Percentiles rank a stretch among this genome's conserved stretches.
Evolutionary conservation across 2,888 invertebrate species (phyloP).

Genomic region (Drosophila affinis): DNA sequence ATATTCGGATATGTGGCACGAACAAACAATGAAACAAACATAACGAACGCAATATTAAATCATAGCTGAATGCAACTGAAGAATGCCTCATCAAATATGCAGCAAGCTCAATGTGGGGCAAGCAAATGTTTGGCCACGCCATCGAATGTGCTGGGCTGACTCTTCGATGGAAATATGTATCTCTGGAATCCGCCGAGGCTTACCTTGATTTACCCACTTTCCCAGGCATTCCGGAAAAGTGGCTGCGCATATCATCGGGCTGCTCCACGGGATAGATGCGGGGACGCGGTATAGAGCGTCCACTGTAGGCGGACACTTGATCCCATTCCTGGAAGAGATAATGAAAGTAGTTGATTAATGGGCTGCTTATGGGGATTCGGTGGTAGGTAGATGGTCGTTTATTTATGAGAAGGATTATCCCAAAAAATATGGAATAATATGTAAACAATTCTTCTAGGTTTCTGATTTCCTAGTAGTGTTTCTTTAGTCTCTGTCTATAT

Average conservation of each 20-base stretch:
- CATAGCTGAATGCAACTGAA: constrained; percentile 46
- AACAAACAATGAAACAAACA: constrained; percentile 41
- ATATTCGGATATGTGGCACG: constrained; percentile 24
- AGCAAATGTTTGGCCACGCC: constrained; percentile 29
- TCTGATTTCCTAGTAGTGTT: no score
- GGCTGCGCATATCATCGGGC: constrained; percentile 91
- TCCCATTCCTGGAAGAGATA: constrained; percentile 88
- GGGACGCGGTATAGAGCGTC: constrained; percentile 94
- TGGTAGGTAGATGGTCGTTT: no score
- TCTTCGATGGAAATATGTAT: neutral
- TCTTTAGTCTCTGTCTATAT: neutral
- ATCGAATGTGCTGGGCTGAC: neutral
- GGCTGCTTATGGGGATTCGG: no score
- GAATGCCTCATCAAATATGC: constrained; percentile 20
- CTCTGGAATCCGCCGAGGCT: constrained; percentile 42
- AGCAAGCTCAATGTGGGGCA: constrained; percentile 33
- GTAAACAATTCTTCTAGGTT: neutral
- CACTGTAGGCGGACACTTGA: constrained; percentile 95
- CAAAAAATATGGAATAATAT: no score
- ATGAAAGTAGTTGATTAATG: neutral
- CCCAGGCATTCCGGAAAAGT: constrained; percentile 89
- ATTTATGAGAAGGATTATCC: no score
- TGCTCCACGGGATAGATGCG: constrained; percentile 91
- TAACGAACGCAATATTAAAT: constrained; percentile 50
- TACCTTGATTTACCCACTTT: constrained; percentile 84